phyloP scores from a whole-genome alignment of 2,113 vertebrate genomes.

The Bambusicola thoracicus region DNA sequence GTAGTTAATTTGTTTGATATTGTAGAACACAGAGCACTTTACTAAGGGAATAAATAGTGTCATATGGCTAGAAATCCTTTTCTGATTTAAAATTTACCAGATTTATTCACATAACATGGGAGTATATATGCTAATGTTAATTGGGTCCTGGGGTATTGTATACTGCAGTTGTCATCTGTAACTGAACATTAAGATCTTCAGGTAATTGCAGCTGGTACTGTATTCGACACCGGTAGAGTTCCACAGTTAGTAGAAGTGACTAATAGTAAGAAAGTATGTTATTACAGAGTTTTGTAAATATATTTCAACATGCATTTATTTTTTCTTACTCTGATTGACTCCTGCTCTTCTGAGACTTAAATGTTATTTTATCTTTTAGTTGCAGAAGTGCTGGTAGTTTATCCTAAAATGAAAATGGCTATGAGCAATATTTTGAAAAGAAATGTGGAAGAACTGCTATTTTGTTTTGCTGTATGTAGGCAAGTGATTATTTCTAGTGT shows the following conservation, averaged over 20 bases:
- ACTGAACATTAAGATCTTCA: neutral
- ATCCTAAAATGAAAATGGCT: constrained; percentile 3
- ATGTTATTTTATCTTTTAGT: neutral
- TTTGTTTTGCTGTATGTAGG: neutral
- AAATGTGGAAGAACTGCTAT: neutral
- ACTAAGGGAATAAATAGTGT: neutral
- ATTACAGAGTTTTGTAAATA: constrained; percentile 46
- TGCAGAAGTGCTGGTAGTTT: neutral
- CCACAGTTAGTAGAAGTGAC: constrained; percentile 1
- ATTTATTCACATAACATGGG: neutral
- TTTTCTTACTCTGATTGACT: constrained; percentile 40
- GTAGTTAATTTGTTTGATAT: neutral
- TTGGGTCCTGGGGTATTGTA: neutral
- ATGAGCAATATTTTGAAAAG: constrained; percentile 36
- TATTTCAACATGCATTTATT: constrained; percentile 1
- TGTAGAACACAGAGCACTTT: neutral
- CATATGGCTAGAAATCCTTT: neutral
- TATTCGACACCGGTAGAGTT: neutral
- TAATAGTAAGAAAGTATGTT: constrained; percentile 13
- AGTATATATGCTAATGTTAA: neutral
- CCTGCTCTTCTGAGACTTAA: constrained; percentile 33
- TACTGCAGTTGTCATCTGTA: neutral
- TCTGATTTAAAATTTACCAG: neutral
- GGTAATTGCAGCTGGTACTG: neutral
- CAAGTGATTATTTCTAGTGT: neutral